Evolutionary conservation across 2,888 invertebrate species (phyloP).

Genomic region (Drosophila borborema): DNA sequence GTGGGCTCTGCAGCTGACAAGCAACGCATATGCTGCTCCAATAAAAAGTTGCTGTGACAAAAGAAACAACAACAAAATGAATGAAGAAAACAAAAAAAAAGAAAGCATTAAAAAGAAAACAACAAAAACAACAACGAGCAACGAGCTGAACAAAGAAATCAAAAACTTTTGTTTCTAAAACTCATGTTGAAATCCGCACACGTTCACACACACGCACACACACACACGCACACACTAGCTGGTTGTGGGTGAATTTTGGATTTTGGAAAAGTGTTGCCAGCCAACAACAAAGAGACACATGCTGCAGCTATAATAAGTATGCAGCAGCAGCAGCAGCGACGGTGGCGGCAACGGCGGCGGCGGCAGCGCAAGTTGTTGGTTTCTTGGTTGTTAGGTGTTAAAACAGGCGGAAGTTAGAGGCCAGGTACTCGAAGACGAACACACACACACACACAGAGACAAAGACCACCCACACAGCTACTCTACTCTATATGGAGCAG

Average conservation of each 20-base stretch:
- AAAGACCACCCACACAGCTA: not conserved
- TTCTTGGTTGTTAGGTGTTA: constrained; percentile 77
- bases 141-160: constrained; percentile 70
- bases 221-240: constrained; percentile 9
- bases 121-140: constrained; percentile 47
- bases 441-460: not conserved
- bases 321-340: constrained; percentile 37
- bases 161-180: constrained; percentile 81
- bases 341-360: constrained; percentile 25
- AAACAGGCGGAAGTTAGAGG: constrained; percentile 79
- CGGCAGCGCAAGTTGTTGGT: constrained; percentile 52
- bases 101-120: constrained; percentile 13
- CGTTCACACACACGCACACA: constrained; percentile 40
- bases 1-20: constrained; percentile 15
- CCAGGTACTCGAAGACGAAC: constrained; percentile 49
- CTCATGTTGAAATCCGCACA: constrained; percentile 74
- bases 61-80: constrained; percentile 13
- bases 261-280: constrained; percentile 47
- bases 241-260: constrained; percentile 66
- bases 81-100: not conserved
- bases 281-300: constrained; percentile 60
- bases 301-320: constrained; percentile 78
- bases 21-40: constrained; percentile 41
- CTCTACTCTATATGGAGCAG: not conserved
- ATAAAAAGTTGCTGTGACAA: constrained; percentile 60